These are phyloP conservation scores for Busseola fusca DNA, from an alignment of 2,888 invertebrate genomes.

Conservation along the genomic window DNA sequence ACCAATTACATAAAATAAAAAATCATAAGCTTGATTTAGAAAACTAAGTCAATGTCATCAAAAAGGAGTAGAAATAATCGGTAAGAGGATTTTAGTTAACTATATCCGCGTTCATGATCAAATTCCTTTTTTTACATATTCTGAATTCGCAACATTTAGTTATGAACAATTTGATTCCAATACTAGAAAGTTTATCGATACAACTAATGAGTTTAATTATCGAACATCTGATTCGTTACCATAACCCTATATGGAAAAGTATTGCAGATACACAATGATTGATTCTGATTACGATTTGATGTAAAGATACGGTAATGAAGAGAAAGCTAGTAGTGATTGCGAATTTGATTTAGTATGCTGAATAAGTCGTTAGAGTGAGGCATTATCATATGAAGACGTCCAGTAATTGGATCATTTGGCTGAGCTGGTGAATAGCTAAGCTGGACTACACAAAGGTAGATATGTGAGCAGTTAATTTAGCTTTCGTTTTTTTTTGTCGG, in stretches of 20 bases:
- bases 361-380: constrained; percentile 46
- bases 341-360: constrained; percentile 52
- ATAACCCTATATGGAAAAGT: constrained; percentile 23
- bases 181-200: constrained; percentile 10
- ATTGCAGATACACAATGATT: constrained; percentile 60
- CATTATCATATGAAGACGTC: constrained; percentile 43
- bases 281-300: constrained; percentile 69
- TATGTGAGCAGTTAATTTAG: constrained; percentile 14
- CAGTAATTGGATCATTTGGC: constrained; percentile 54
- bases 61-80: not conserved
- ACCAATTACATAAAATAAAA: not conserved
- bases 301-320: constrained; percentile 62
- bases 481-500: constrained; percentile 27
- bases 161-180: not conserved
- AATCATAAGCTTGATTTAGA: not conserved
- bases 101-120: not conserved
- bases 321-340: constrained; percentile 58
- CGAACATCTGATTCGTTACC: constrained; percentile 14
- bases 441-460: constrained; percentile 15
- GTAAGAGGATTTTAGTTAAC: not conserved
- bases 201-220: constrained; percentile 16
- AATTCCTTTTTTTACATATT: not conserved
- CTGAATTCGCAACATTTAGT: not conserved
- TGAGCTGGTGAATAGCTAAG: constrained; percentile 36
- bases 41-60: not conserved